Base-by-base conservation (phyloP, 2,113 vertebrate species). In the Numida meleagris region DNA sequence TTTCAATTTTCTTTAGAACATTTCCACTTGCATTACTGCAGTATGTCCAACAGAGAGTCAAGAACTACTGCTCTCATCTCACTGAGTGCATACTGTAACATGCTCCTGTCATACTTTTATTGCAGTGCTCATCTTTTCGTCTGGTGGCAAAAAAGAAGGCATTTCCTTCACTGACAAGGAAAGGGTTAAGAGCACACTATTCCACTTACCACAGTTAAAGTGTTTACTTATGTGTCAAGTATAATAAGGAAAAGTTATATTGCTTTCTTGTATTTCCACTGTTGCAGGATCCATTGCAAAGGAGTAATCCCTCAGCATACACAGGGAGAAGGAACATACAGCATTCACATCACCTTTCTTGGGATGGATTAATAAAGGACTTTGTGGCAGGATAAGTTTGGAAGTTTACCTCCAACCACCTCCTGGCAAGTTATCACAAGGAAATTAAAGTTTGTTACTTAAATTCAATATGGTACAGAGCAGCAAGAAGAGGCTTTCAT, bases 141-240 rank as follows among this genome's bases (percentile, higher is more conserved):
- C 42, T 31, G 3, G 4, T 5, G 9, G 4, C 6, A 42, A 33
- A 27, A 46, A 14, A 38, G 0, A 10, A 24, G 24, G 12, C 0
- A 9, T 59, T 85, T 76, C 7, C 34, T 66, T 63, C 43, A 50
- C 23, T 25, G 14, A 46, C 19, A 80, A 80, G 6, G 77, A 15
- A 63, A 72, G 11, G 51, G 0, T 45, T 9, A 48, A 46, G 11
- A 85, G 29, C 31, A 80, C 23, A 11, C 34, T 17, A 45, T 16
- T 63, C 42, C n/a, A 43, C 10, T 17, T 53, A 57, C 48, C 27
- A 59, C 10, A 46, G 13, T 16, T 9, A 70, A 91, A 58, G 38
- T 50, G 42, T 24, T 73, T 58, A 76, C 20, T 80, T 50, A 3
- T 2, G 31, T 7, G 3, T 2, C 6, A 65, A 84, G 33, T 9